Evolutionary conservation across 2,888 invertebrate species (phyloP).

Genomic region (Pemphredon lugubris): DNA sequence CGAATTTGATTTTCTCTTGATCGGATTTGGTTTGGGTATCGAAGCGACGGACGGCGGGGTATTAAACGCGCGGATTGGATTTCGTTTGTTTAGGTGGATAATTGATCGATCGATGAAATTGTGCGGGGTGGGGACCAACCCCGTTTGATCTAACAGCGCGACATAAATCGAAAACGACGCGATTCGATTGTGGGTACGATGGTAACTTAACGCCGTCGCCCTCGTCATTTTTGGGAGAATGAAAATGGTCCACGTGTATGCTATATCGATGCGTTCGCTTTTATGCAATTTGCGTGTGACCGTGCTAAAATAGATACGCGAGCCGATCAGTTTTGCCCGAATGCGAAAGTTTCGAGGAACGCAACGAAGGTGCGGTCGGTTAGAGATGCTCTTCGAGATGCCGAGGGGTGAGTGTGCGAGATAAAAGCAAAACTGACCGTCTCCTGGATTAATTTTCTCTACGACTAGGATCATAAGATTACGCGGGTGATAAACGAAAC

Average conservation of each 20-base stretch:
- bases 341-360: background rate
- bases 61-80: too few relatives aligned
- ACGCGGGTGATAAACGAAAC: conserved; percentile 49
- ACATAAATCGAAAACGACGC: too few relatives aligned
- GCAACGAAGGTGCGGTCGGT: background rate
- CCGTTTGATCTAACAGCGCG: too few relatives aligned
- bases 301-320: conserved; percentile 33
- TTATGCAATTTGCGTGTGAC: conserved; percentile 41
- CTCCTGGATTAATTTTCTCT: conserved; percentile 38
- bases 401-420: background rate
- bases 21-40: too few relatives aligned
- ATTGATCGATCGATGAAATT: too few relatives aligned
- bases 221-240: conserved; percentile 31
- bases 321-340: conserved; percentile 26
- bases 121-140: too few relatives aligned
- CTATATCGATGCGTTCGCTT: conserved; percentile 51
- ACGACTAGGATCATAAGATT: conserved; percentile 47
- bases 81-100: too few relatives aligned
- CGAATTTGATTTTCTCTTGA: too few relatives aligned
- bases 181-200: too few relatives aligned
- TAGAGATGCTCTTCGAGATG: background rate
- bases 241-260: conserved; percentile 52
- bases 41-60: too few relatives aligned
- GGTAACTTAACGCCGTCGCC: conserved; percentile 26
- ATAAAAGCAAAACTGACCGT: background rate